Evolutionary conservation across 2,888 invertebrate genomes (phyloP).

Genomic region (Muschampia plurimacula): DNA sequence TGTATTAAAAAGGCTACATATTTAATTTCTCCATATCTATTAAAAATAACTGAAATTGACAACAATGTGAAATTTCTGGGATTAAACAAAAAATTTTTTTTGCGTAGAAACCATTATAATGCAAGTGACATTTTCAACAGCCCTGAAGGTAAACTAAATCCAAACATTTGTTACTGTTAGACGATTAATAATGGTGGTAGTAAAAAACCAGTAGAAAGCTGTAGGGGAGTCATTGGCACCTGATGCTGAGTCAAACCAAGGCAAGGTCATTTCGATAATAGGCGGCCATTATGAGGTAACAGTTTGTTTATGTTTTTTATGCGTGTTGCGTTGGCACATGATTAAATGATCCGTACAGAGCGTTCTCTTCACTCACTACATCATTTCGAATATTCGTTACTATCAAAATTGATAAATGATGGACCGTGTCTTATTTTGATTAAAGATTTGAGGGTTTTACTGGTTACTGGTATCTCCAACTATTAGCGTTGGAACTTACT

Average conservation of each 20-base stretch:
- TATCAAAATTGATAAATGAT: not conserved
- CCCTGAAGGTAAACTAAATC: not conserved
- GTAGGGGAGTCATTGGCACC: constrained; percentile 79
- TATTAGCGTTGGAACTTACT: not conserved
- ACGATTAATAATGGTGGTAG: constrained; percentile 9
- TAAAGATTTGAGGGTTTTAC: not conserved
- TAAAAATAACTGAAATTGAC: not conserved
- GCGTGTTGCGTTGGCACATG: constrained; percentile 45
- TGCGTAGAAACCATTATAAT: not conserved
- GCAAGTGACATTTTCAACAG: not conserved
- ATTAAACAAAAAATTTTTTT: not conserved
- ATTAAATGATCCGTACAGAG: constrained; percentile 27
- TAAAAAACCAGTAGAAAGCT: constrained; percentile 75
- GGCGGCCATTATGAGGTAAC: constrained; percentile 69
- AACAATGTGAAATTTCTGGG: not conserved
- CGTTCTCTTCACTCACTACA: constrained; percentile 14
- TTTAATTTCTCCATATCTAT: not conserved
- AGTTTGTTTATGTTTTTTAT: constrained; percentile 79
- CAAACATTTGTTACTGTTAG: constrained; percentile 6
- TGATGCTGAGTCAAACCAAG: constrained; percentile 77
- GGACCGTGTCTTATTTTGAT: not conserved
- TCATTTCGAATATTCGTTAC: not conserved
- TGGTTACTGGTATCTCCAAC: too few species aligned
- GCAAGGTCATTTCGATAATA: constrained; percentile 82
- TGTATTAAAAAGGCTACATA: too few species aligned